These are phyloP conservation scores for Olivierus martensii DNA, from an alignment of 1,140 invertebrate species.

Conservation along the genomic window DNA sequence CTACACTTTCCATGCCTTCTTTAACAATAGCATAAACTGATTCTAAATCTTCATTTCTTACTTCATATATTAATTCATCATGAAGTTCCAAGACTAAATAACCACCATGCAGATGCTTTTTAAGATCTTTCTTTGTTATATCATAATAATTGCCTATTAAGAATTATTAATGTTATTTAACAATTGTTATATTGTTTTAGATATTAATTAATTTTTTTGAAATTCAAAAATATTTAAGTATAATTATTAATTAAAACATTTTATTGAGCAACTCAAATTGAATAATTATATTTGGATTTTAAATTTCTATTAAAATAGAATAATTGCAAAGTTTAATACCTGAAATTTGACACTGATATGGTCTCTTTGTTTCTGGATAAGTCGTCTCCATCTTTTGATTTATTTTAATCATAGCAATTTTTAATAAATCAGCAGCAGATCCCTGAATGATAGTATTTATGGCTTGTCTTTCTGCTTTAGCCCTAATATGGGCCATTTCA, in stretches of 20 bases:
- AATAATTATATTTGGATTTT: too few relatives aligned
- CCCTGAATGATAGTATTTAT: slow-evolving; percentile 92
- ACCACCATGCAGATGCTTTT: slow-evolving; percentile 26
- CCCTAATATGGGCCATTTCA: slow-evolving; percentile 39
- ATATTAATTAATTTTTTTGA: too few relatives aligned
- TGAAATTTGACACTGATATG: too few relatives aligned
- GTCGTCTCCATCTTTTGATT: slow-evolving; percentile 33
- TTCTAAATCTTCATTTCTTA: slow-evolving; percentile 41
- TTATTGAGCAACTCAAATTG: too few relatives aligned
- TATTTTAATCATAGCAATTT: slow-evolving; percentile 72
- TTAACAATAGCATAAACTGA: slow-evolving; percentile 51
- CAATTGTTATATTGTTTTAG: too few relatives aligned
- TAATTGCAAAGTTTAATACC: too few relatives aligned
- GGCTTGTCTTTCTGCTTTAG: slow-evolving; percentile 86
- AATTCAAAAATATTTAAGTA: too few relatives aligned
- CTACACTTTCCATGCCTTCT: slow-evolving; percentile 63
- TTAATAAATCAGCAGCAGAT: slow-evolving; percentile 87
- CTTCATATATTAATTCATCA: slow-evolving; percentile 93
- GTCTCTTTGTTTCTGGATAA: slow-evolving; percentile 1
- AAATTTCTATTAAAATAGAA: too few relatives aligned
- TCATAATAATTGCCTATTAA: too few relatives aligned
- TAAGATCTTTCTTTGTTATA: neutral
- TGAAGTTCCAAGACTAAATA: slow-evolving; percentile 79
- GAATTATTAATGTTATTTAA: too few relatives aligned
- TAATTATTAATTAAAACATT: too few relatives aligned